Percentiles rank a stretch among this genome's conserved stretches.
phyloP scores from a whole-genome alignment of 1,140 invertebrate genomes.

The Acromyrmex heyeri region DNA sequence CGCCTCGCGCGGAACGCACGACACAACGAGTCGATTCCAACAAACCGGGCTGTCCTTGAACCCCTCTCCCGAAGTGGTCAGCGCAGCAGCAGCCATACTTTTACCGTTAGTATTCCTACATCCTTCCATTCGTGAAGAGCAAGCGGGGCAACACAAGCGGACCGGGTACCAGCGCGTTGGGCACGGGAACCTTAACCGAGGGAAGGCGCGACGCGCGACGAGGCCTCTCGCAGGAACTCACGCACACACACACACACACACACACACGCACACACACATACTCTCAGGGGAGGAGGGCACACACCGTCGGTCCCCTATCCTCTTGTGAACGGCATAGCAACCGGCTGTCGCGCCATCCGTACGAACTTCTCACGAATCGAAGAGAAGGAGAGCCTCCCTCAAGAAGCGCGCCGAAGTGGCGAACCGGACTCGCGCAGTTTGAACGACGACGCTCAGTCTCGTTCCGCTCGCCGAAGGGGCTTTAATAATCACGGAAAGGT shows the following conservation, averaged over 20 bases:
- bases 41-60: constrained; percentile 81
- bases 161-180: constrained; percentile 19
- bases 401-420: constrained; percentile 38
- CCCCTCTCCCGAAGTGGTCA: constrained; percentile 74
- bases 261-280: constrained; percentile 49
- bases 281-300: constrained; percentile 60
- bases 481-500: constrained; percentile 37
- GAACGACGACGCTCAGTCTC: constrained; percentile 48
- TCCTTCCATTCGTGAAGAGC: constrained; percentile 83
- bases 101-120: constrained; percentile 86
- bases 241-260: constrained; percentile 58
- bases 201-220: constrained; percentile 55
- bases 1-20: constrained; percentile 40
- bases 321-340: constrained; percentile 74
- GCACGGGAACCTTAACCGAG: constrained; percentile 32
- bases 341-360: constrained; percentile 53
- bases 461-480: constrained; percentile 30
- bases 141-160: constrained; percentile 32
- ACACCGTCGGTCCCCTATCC: constrained; percentile 55
- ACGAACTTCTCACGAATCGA: constrained; percentile 52
- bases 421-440: constrained; percentile 15
- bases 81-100: constrained; percentile 78
- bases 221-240: constrained; percentile 69
- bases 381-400: constrained; percentile 50
- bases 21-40: constrained; percentile 63